Percentiles rank a stretch among this genome's conserved stretches.
phyloP scores from a whole-genome alignment of 92 coral and sea anemone species.

The Pocillopora grandis region DNA sequence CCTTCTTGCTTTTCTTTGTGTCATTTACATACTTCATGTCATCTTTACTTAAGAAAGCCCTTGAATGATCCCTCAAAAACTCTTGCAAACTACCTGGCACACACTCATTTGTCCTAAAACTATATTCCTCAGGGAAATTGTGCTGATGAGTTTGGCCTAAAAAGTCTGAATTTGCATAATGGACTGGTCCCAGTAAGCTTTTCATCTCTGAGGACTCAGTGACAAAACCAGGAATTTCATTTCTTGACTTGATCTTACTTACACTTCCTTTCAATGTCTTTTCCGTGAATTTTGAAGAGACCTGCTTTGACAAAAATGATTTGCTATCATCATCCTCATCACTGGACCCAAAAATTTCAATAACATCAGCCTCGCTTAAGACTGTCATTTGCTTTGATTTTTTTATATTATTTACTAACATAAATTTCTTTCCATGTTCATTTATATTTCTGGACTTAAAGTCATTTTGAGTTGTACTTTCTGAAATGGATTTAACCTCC shows the following conservation, averaged over 20 bases:
- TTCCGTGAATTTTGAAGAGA: neutral
- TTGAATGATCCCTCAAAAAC: neutral
- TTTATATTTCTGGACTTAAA: constrained; percentile 12
- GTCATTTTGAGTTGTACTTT: neutral
- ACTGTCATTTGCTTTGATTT: neutral
- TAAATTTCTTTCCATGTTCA: neutral
- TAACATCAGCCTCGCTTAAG: neutral
- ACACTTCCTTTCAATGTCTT: neutral
- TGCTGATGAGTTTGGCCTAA: neutral
- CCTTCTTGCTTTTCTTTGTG: neutral
- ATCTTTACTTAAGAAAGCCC: neutral
- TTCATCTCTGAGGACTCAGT: neutral
- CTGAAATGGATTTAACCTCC: neutral
- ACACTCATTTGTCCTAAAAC: neutral
- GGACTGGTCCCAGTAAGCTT: neutral
- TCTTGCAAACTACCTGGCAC: constrained; percentile 11
- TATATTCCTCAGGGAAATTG: neutral
- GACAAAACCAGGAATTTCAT: neutral
- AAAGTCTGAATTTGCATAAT: neutral
- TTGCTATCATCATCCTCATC: constrained; percentile 26
- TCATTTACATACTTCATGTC: neutral
- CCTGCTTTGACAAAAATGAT: neutral
- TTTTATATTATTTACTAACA: neutral
- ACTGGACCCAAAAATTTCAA: constrained; percentile 34
- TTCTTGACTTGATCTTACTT: neutral